Conservation (phyloP, 2,888 invertebrate genomes). For the Glyphotaelius pellucidus region DNA sequence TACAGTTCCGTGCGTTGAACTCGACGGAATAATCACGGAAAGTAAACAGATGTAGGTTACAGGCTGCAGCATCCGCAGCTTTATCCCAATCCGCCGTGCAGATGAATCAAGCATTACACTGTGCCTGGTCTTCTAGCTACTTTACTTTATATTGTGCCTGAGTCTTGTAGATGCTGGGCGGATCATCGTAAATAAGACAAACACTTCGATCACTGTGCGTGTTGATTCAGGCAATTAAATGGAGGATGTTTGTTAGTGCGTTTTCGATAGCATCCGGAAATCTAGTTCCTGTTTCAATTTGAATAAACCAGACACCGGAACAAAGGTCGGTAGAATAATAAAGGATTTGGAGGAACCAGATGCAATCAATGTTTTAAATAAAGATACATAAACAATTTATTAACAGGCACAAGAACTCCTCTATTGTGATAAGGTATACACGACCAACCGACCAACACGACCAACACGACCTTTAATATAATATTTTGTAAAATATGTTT, state of each 20-base stretch:
- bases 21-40: slow-evolving; percentile 17
- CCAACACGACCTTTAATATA: too few species aligned
- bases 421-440: too few species aligned
- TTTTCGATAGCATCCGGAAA: not conserved
- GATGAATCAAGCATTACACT: not conserved
- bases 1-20: slow-evolving; percentile 31
- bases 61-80: slow-evolving; percentile 33
- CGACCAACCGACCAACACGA: too few species aligned
- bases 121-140: not conserved
- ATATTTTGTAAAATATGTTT: too few species aligned
- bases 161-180: not conserved
- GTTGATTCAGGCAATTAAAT: not conserved
- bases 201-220: not conserved
- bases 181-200: not conserved
- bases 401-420: too few species aligned
- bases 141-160: not conserved
- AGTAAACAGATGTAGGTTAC: slow-evolving; percentile 22
- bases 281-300: not conserved
- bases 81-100: not conserved
- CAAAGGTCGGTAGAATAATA: not conserved
- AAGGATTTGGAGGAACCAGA: not conserved
- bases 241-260: not conserved
- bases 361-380: not conserved
- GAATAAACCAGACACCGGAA: not conserved
- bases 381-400: not conserved